phyloP scores from a whole-genome alignment of 2,888 invertebrate species.

The Idaea straminata region DNA sequence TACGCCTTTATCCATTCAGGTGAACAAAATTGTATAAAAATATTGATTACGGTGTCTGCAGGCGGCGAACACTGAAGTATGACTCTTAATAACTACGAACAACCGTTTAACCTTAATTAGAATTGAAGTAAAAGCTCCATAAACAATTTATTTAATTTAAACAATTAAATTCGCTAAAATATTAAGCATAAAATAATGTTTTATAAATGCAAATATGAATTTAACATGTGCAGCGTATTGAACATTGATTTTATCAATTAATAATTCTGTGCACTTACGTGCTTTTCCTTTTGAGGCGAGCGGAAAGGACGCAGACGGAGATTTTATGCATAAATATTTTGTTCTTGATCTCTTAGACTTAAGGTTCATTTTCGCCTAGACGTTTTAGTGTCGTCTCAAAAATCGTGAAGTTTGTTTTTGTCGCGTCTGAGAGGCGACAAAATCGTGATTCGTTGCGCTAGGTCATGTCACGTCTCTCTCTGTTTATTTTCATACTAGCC shows the following conservation, averaged over 20 bases:
- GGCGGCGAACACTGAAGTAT: not conserved
- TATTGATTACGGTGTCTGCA: not conserved
- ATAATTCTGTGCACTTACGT: constrained; percentile 22
- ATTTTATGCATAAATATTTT: constrained; percentile 6
- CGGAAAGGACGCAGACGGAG: constrained; percentile 19
- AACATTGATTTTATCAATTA: constrained; percentile 15
- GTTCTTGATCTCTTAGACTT: constrained; percentile 4
- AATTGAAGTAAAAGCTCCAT: constrained; percentile 5
- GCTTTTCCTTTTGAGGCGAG: constrained; percentile 23
- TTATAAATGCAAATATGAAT: constrained; percentile 12
- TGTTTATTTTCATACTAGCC: constrained; percentile 39
- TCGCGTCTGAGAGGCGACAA: constrained; percentile 45
- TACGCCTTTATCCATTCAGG: not conserved
- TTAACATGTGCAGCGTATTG: constrained; percentile 19
- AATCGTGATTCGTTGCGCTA: constrained; percentile 45
- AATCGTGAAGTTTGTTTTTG: constrained; percentile 29
- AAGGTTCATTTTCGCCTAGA: constrained; percentile 13
- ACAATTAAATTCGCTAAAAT: constrained; percentile 7
- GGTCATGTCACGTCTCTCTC: constrained; percentile 42
- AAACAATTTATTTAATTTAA: constrained; percentile 9
- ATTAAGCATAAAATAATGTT: constrained; percentile 8
- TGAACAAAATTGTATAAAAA: not conserved
- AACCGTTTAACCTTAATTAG: not conserved
- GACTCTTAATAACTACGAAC: not conserved
- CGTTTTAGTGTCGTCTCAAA: constrained; percentile 4